Conservation (phyloP, 2,797 vertebrate genomes). For the Salmo trutta region DNA sequence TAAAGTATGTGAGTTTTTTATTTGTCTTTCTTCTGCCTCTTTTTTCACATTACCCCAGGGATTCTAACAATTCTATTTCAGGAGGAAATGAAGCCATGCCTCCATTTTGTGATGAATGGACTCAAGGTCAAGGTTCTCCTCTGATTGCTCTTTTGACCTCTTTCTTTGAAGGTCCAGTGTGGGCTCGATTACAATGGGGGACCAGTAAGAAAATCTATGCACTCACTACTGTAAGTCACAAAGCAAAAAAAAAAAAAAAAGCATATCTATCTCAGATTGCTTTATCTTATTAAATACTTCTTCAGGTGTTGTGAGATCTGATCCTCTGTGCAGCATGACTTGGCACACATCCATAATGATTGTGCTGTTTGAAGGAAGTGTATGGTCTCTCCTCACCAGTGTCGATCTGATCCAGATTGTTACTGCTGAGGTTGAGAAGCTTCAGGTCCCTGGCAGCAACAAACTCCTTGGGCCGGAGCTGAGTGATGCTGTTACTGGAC, state of each 20-base stretch:
- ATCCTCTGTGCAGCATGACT: background rate
- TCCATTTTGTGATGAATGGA: too few species aligned
- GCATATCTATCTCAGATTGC: background rate
- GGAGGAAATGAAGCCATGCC: too few species aligned
- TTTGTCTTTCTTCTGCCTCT: too few species aligned
- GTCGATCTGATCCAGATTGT: conserved; percentile 85
- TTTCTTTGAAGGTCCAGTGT: background rate
- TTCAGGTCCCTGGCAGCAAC: conserved; percentile 89
- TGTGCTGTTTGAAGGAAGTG: background rate
- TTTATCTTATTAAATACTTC: background rate
- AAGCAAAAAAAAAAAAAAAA: too few species aligned
- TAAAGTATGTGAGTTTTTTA: too few species aligned
- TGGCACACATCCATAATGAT: background rate
- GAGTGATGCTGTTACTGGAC: conserved; percentile 88
- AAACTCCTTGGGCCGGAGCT: conserved; percentile 88
- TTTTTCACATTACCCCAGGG: too few species aligned
- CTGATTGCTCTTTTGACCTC: background rate
- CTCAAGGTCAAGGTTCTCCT: too few species aligned
- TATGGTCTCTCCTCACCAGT: conserved; percentile 76
- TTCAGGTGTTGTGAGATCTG: background rate
- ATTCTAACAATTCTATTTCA: too few species aligned
- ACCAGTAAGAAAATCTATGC: too few species aligned
- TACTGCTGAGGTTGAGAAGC: conserved; percentile 91
- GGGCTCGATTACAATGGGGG: background rate
- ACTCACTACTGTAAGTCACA: background rate